Evolutionary conservation across 2,113 vertebrate genomes (phyloP), one percentile per base, ranked within the genome.

Genomic region (Notiomystis cincta): DNA sequence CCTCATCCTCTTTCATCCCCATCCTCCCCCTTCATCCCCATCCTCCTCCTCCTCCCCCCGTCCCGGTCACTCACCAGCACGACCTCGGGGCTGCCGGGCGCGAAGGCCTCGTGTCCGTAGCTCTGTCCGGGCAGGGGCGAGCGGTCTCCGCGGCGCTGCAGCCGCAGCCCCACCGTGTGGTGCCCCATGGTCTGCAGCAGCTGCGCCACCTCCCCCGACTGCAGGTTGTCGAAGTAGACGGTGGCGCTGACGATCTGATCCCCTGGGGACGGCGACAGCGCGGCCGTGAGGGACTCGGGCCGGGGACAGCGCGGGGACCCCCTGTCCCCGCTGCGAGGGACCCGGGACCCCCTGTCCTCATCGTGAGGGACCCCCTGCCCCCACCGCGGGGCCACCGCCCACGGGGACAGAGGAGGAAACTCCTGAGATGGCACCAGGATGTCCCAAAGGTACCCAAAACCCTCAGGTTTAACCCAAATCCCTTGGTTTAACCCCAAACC

Each of bases 221-320:
- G 99, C 98, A 99, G 98, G 67, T 99, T 99, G 85, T 99, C 99
- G 65, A 99, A 99, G 93, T 99, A 99, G 85, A 99, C 98, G 19
- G 99, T 99, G 89, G 99, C 99, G 8, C 99, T 98, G 62, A 99
- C 98, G 81, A 99, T 99, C 97, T 99, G 99, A 95, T 99, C 99
- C 96, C 99, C 99, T 99, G 78, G 60, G 56, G 13, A 50, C 15
- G 8, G 56, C 28, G 25, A 25, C 54, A 13, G 42, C 30, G 35
- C 9, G 1, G 24, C 20, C 17, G 31, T n/a, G 37, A 65, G 58
- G 23, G 45, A 3, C 2, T 19, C 3, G 4, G 15, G 33, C n/a
- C n/a, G 37, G 51, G 47, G 70, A 57, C 71, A 44, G 4, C 2
- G 7, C 22, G 12, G 27, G 28, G 7, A 35, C 6, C 50, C 37